Evolutionary conservation across 1,140 invertebrate species (phyloP).

Genomic region (Penaeus chinensis): DNA sequence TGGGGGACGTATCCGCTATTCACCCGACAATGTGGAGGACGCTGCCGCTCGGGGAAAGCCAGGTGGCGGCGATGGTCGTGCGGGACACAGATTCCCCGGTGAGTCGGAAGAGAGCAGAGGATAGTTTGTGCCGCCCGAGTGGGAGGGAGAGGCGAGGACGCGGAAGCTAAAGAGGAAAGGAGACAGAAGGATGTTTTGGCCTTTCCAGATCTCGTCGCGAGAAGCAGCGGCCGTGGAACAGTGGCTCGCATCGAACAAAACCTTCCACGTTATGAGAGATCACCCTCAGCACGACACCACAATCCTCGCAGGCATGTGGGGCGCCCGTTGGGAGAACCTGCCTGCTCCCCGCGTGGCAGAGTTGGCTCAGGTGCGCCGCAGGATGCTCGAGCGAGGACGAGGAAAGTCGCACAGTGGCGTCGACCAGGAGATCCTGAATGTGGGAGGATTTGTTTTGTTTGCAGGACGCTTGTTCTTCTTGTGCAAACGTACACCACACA

Average conservation of each 20-base stretch:
- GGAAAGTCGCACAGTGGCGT: not conserved
- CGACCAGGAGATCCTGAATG: constrained; percentile 39
- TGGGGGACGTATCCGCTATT: too few relatives aligned
- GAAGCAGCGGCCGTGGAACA: constrained; percentile 64
- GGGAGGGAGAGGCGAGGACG: not conserved
- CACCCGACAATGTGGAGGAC: too few relatives aligned
- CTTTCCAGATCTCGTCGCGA: constrained; percentile 26
- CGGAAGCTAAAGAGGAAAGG: not conserved
- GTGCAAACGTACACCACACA: not conserved
- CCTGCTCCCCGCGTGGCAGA: not conserved
- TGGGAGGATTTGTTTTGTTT: not conserved
- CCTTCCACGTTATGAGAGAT: constrained; percentile 66
- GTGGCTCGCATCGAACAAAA: constrained; percentile 63
- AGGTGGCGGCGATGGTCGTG: too few relatives aligned
- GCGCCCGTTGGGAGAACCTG: constrained; percentile 31
- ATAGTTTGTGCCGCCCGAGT: too few relatives aligned
- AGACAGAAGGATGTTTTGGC: not conserved
- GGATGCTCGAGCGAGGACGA: not conserved
- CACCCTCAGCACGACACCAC: constrained; percentile 55
- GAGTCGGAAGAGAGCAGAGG: too few relatives aligned
- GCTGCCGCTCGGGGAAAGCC: too few relatives aligned
- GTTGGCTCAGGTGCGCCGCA: constrained; percentile 8
- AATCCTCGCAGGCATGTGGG: constrained; percentile 61
- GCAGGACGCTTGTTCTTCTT: too few relatives aligned
- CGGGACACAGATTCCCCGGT: too few relatives aligned